phyloP scores from a whole-genome alignment of 2,888 invertebrate genomes.

The Agonopterix heracliana region DNA sequence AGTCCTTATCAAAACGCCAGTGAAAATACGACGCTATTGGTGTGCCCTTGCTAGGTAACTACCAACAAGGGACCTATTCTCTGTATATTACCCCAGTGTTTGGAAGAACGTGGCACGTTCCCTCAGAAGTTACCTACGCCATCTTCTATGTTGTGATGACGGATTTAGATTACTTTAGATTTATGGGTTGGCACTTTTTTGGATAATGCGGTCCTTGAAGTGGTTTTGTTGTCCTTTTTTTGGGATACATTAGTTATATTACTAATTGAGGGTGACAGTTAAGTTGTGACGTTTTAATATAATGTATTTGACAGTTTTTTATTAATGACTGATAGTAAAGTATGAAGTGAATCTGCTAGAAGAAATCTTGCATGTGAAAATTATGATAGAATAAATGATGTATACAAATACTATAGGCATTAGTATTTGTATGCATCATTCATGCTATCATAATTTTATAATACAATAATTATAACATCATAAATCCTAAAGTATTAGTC shows the following conservation, averaged over 20 bases:
- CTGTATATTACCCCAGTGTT: conserved; percentile 40
- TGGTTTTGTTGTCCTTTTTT: conserved; percentile 8
- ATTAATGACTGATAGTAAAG: too few relatives aligned
- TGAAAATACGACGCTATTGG: conserved; percentile 31
- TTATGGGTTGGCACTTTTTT: conserved; percentile 29
- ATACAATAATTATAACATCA: too few relatives aligned
- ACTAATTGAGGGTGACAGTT: conserved; percentile 13
- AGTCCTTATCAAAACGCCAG: conserved; percentile 48
- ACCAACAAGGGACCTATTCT: conserved; percentile 52
- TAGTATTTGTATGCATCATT: too few relatives aligned
- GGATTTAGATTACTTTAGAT: conserved; percentile 50
- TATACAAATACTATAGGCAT: too few relatives aligned
- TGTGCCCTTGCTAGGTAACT: conserved; percentile 36
- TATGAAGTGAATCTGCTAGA: too few relatives aligned
- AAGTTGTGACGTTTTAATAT: neutral
- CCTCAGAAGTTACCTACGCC: conserved; percentile 45
- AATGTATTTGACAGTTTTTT: too few relatives aligned
- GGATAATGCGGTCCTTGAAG: conserved; percentile 23
- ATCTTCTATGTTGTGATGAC: conserved; percentile 53
- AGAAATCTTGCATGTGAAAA: too few relatives aligned
- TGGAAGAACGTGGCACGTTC: conserved; percentile 30
- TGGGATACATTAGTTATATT: neutral
- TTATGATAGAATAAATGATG: too few relatives aligned
- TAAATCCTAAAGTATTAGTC: too few relatives aligned
- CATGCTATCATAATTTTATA: too few relatives aligned